Evolutionary conservation across 2,888 invertebrate species (phyloP).

Genomic region (Luperina testacea): DNA sequence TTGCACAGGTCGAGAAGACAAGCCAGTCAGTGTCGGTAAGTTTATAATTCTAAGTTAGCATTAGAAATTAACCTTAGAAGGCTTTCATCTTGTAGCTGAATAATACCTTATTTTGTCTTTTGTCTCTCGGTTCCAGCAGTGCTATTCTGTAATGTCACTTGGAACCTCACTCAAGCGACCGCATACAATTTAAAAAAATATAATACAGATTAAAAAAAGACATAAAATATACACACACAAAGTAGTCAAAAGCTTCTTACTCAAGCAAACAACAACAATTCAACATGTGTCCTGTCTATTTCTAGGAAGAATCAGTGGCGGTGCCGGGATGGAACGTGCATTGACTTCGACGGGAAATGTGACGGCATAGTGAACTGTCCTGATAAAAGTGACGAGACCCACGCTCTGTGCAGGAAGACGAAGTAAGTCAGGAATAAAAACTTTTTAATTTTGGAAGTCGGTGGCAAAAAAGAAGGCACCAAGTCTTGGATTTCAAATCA

Average conservation of each 20-base stretch:
- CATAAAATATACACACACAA: too few relatives aligned
- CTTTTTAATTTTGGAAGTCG: background rate
- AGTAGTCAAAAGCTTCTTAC: too few relatives aligned
- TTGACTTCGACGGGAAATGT: constrained; percentile 81
- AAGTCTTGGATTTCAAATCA: background rate
- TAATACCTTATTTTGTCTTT: too few relatives aligned
- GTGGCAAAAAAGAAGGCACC: background rate
- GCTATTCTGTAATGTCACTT: too few relatives aligned
- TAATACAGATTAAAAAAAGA: too few relatives aligned
- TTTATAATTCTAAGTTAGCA: background rate
- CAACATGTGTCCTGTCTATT: background rate
- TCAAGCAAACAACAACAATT: too few relatives aligned
- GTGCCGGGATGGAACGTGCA: constrained; percentile 80
- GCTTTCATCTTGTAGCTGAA: too few relatives aligned
- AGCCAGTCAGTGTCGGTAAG: constrained; percentile 49
- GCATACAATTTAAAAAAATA: too few relatives aligned
- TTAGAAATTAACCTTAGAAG: too few relatives aligned
- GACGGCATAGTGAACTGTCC: constrained; percentile 81
- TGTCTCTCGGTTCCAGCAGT: too few relatives aligned
- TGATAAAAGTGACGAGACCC: constrained; percentile 82
- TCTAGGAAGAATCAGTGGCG: constrained; percentile 76
- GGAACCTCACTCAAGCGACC: too few relatives aligned
- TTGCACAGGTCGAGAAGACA: constrained; percentile 47
- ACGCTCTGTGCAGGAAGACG: constrained; percentile 77
- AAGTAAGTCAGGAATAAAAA: constrained; percentile 67